Percentiles rank a stretch among this genome's conserved stretches.
Conservation (phyloP, 2,113 vertebrate genomes). For the Alethe diademata region DNA sequence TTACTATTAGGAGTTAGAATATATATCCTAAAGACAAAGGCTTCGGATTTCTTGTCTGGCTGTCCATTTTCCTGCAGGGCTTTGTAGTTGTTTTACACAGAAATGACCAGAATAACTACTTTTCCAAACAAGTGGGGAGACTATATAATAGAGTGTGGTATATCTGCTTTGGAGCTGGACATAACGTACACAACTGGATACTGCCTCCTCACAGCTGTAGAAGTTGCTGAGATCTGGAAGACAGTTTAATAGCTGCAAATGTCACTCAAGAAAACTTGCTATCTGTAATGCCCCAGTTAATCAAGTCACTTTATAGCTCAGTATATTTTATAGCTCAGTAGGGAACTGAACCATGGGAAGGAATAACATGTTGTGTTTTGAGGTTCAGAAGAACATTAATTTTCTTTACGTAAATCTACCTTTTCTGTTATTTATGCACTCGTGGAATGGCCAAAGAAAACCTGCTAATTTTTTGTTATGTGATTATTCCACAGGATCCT, state of each 20-base stretch:
- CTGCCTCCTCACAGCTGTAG: not conserved
- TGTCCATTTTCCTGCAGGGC: not conserved
- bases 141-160: no score
- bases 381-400: not conserved
- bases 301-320: not conserved
- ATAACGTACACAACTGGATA: rapidly evolving
- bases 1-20: not conserved
- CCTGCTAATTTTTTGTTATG: not conserved
- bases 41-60: not conserved
- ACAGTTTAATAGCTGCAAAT: not conserved
- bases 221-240: not conserved
- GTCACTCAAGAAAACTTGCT: not conserved
- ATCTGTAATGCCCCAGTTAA: not conserved
- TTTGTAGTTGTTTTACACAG: not conserved
- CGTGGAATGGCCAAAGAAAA: not conserved
- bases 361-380: not conserved
- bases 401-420: not conserved
- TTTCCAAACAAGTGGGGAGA: not conserved
- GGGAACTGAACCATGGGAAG: not conserved
- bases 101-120: not conserved
- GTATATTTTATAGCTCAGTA: not conserved
- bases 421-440: not conserved
- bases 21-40: not conserved
- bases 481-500: constrained; percentile 83
- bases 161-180: not conserved